Conservation (phyloP, 2,888 invertebrate genomes). For the Trissolcus japonicus region DNA sequence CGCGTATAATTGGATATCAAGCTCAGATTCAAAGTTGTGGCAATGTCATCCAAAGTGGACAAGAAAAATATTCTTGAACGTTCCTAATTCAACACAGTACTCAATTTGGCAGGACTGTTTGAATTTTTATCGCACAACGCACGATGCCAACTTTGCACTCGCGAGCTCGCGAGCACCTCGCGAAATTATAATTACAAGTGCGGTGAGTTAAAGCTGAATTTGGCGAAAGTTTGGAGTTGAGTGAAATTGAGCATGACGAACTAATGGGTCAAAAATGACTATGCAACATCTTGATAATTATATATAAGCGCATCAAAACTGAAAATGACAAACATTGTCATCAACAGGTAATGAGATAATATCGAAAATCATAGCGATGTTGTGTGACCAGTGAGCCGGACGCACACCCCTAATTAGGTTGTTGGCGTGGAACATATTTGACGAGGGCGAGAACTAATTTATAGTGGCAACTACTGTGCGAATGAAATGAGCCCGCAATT, state of each 20-base stretch:
- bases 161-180: neutral
- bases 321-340: conserved; percentile 9
- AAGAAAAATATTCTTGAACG: too few relatives aligned
- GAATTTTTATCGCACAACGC: conserved; percentile 13
- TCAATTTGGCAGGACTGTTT: neutral
- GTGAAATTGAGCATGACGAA: conserved; percentile 3
- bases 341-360: conserved; percentile 43
- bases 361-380: conserved; percentile 27
- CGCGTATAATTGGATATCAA: conserved; percentile 16
- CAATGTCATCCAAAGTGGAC: too few relatives aligned
- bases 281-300: too few relatives aligned
- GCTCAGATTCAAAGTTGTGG: neutral
- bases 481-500: conserved; percentile 43
- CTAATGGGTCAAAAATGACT: conserved; percentile 1
- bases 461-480: conserved; percentile 45
- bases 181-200: conserved; percentile 20
- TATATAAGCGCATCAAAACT: neutral
- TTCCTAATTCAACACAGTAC: neutral
- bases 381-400: conserved; percentile 8
- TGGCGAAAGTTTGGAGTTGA: neutral
- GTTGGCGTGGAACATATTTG: conserved; percentile 35
- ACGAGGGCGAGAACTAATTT: conserved; percentile 52
- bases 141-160: conserved; percentile 25
- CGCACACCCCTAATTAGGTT: conserved; percentile 36
- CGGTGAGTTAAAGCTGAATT: conserved; percentile 12